Evolutionary conservation across 2,797 vertebrate species (phyloP), one percentile per base, ranked within the genome.

Genomic region (Arnoldichthys spilopterus): DNA sequence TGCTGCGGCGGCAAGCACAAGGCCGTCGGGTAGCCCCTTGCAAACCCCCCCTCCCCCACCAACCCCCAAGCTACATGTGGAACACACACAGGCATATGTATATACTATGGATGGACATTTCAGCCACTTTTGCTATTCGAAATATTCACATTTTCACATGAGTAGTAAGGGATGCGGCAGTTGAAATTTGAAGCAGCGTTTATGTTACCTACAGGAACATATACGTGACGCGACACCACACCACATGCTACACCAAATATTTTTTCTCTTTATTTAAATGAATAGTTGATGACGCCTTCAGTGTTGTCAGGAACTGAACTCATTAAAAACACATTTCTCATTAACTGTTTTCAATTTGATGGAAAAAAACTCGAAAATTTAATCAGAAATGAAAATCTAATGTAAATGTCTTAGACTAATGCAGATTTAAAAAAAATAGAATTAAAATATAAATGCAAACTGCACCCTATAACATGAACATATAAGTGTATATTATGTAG

Each of bases 1-100:
- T 98, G 97, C 94, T 99, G 97, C 70, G 98, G 97, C 0, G 97
- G 97, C 61, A 96, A 95, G 90, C 98, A 98, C 93, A 98, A 98
- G 90, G 95, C 97, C 49, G 92, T 94, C 70, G 96, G 94, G 86
- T 98, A 96, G 97, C 49, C 47, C 30, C 54, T 30, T 24, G 26
- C 54, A 11, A 45, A 58, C 49, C 3, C 24, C 61, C 40, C 67
- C 45, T 30, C 9, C 22, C 26, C 22, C 26, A 43, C 13, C 15
- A 3, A 12, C 30, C 54, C 63, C 26, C 24, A 49, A 40, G 56
- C 13, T 34, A 71, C 47, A 63, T 53, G 8, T 37, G 40, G 47
- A 66, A 58, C 18, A n/a, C 28, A 74, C 28, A 30, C 43, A 73
- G 61, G 61, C 61, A 12, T 40, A n/a, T 40, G 61, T 63, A 63